These are phyloP conservation scores for Prionailurus bengalensis DNA, from an alignment of 2,113 vertebrate species.

Conservation along the genomic window DNA sequence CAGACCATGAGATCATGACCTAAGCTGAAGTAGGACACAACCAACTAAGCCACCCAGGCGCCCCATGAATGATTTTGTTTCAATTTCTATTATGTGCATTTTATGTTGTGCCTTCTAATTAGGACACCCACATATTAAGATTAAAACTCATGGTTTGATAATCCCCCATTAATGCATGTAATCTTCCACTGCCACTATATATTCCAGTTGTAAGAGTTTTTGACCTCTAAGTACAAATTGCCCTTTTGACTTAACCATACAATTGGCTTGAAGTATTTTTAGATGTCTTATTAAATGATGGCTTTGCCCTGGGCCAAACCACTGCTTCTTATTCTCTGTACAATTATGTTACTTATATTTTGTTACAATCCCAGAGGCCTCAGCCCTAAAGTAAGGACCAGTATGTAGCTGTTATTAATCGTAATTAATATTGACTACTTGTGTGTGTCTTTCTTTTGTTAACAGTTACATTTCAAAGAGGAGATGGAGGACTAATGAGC, in stretches of 20 bases:
- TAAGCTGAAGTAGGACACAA: too few species aligned
- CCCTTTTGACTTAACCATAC: neutral
- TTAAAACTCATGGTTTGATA: neutral
- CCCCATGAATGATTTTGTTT: neutral
- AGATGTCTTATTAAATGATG: slow-evolving; percentile 48
- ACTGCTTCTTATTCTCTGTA: slow-evolving; percentile 70
- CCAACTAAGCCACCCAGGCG: too few species aligned
- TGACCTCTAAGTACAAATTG: neutral
- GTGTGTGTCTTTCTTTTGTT: slow-evolving; percentile 67
- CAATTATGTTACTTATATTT: slow-evolving; percentile 78
- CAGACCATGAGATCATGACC: too few species aligned
- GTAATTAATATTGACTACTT: slow-evolving; percentile 85
- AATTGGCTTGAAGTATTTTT: slow-evolving; percentile 38
- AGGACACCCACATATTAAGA: neutral
- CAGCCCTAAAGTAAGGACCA: slow-evolving; percentile 8
- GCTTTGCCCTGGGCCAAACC: slow-evolving; percentile 53
- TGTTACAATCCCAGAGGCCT: slow-evolving; percentile 77
- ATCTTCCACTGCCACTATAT: neutral
- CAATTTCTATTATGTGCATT: neutral
- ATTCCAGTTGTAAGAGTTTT: neutral
- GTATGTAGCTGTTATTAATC: slow-evolving; percentile 77
- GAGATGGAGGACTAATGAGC: slow-evolving; percentile 98
- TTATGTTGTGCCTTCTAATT: neutral
- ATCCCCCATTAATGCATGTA: neutral
- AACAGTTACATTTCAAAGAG: slow-evolving; percentile 98